phyloP scores from a whole-genome alignment of 2,797 vertebrate genomes.

The Syngnathus acus region DNA sequence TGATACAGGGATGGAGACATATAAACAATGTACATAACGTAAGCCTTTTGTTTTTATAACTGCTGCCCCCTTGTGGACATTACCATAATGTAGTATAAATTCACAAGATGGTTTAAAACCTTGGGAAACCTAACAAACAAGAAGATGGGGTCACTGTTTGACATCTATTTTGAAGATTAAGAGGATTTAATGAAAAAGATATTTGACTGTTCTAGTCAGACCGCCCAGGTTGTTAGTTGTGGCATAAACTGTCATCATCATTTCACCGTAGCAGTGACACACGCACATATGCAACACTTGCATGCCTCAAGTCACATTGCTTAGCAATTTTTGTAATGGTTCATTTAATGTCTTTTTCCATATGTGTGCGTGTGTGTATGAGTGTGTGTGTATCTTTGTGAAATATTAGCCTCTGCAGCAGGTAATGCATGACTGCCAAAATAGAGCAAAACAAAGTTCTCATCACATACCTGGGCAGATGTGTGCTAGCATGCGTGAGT shows the following conservation, averaged over 20 bases:
- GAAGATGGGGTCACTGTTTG: neutral
- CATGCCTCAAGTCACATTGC: neutral
- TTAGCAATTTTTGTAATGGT: too few species aligned
- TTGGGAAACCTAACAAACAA: neutral
- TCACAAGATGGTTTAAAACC: neutral
- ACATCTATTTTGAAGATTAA: neutral
- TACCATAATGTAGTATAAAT: neutral
- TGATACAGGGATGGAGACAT: neutral
- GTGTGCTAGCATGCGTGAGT: too few species aligned
- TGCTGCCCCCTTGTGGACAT: constrained; percentile 51
- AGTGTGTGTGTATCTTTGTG: too few species aligned
- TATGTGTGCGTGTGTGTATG: too few species aligned
- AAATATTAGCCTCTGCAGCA: too few species aligned
- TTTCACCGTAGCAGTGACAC: constrained; percentile 7
- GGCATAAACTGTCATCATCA: constrained; percentile 17
- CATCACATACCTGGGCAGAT: too few species aligned
- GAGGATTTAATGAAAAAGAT: neutral
- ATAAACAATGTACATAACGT: too few species aligned
- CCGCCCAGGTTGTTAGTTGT: constrained; percentile 7
- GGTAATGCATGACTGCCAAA: too few species aligned
- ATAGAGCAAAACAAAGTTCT: too few species aligned
- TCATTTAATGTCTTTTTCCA: too few species aligned
- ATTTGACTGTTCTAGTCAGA: neutral
- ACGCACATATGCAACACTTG: neutral
- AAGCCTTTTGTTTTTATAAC: neutral